Conservation (phyloP, 2,888 invertebrate genomes). For the Eupsilia transversa region DNA sequence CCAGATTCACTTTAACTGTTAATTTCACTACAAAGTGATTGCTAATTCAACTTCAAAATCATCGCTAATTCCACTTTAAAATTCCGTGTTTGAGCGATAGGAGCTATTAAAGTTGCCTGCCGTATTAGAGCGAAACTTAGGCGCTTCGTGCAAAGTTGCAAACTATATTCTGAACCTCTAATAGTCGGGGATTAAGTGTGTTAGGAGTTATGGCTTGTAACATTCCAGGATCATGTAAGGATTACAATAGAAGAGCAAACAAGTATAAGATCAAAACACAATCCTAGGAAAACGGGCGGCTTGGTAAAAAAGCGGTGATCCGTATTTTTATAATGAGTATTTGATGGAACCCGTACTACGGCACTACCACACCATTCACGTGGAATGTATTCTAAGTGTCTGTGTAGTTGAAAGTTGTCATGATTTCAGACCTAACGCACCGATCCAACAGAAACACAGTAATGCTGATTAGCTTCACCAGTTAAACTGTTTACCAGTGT, state of each 20-base stretch:
- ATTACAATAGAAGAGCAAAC: neutral
- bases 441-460: neutral
- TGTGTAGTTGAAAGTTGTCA: neutral
- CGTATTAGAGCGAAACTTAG: constrained; percentile 46
- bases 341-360: neutral
- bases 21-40: constrained; percentile 20
- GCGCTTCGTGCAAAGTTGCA: constrained; percentile 33
- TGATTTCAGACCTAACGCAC: neutral
- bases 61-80: constrained; percentile 25
- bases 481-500: neutral
- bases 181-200: constrained; percentile 17
- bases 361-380: neutral
- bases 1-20: too few relatives aligned
- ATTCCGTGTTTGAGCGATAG: constrained; percentile 11
- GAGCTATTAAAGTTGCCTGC: constrained; percentile 54
- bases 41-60: constrained; percentile 23
- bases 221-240: neutral
- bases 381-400: neutral
- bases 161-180: constrained; percentile 21
- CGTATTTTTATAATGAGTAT: constrained; percentile 6
- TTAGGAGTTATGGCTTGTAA: constrained; percentile 15
- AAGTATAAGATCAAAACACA: neutral
- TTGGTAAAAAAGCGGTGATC: neutral
- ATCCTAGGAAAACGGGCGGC: neutral
- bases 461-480: neutral